Percentiles rank a stretch among this genome's conserved stretches.
Evolutionary conservation across 2,797 vertebrate genomes (phyloP).

Genomic region (Rhynchonycteris naso): DNA sequence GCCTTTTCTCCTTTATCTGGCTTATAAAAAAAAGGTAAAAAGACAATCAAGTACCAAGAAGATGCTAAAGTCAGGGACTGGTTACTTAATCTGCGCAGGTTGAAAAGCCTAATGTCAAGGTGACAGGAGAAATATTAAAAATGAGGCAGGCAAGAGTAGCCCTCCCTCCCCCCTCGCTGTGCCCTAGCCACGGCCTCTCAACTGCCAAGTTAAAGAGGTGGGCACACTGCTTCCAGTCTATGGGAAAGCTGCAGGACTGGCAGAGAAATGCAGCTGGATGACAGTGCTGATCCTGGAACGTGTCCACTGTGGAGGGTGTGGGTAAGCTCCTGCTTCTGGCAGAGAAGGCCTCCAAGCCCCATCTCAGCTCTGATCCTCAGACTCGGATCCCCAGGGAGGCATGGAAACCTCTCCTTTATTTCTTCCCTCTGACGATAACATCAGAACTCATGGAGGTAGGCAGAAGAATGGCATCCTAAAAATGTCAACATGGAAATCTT

Average conservation of each 20-base stretch:
- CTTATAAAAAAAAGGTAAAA: background rate
- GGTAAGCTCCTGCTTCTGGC: background rate
- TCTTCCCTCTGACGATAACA: background rate
- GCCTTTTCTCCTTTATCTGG: background rate
- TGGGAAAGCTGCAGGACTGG: background rate
- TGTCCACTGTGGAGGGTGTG: background rate
- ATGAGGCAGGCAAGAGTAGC: background rate
- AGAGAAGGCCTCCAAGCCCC: background rate
- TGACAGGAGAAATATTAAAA: background rate
- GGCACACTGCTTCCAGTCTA: background rate
- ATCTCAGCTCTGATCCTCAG: background rate
- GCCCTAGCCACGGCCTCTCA: background rate
- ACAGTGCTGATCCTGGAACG: background rate
- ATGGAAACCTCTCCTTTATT: background rate
- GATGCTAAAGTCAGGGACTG: conserved; percentile 20
- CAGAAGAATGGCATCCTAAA: background rate
- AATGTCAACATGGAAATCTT: conserved; percentile 12
- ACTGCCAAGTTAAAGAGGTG: background rate
- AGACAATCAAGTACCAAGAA: conserved; percentile 21
- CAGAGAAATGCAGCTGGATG: background rate
- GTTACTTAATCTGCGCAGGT: conserved; percentile 1
- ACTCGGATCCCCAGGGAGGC: background rate
- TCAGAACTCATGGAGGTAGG: background rate
- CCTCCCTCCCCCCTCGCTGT: too few species aligned
- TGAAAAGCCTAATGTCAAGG: conserved; percentile 46